Evolutionary conservation across 2,797 vertebrate genomes (phyloP), one percentile per base, ranked within the genome.

Genomic region (Hippocampus kuda): DNA sequence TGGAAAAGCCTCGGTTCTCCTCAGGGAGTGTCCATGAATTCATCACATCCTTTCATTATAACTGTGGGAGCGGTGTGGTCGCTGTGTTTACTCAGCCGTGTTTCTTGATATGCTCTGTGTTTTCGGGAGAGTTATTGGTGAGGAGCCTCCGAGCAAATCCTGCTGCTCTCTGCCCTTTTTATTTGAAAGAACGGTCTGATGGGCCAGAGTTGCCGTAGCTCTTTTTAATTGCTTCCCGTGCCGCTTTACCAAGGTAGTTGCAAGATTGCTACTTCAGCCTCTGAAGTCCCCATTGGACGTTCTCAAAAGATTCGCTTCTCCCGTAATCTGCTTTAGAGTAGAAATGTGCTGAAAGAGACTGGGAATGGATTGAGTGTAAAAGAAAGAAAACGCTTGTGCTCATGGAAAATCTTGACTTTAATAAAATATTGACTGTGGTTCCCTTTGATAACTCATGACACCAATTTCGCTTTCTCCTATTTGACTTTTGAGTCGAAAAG

Each of bases 321-420:
- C 69, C 46, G 67, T 77, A 74, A 75, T 83, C 84, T 73, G 68
- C 74, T 68, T 41, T 34, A 44, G 62, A 9, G 73, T 68, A 46
- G 70, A 66, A 80, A 86, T 78, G 77, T 83, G 79, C 78, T 84
- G 81, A 82, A 81, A 76, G 49, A 4, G 69, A 77, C 65, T 44
- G 75, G 20, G 7, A 69, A 76, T 68, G 24, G 72, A 79, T 69
- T 5, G 24, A 67, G 70, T 63, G 56, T 44, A 75, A 73, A 80
- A 76, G 59, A 65, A 83, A 80, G 77, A 13, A 77, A 79, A 75
- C 5, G 51, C 53, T 71, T 38, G 42, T 54, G 3, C 65, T 79
- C 26, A 46, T 42, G 46, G 77, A 75, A 71, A 62, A 48, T 18
- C 65, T 51, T 70, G 63, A 34, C 34, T 68, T 67, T 42, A n/a